Conservation (phyloP, 2,113 vertebrate genomes). For the Hepsetus odoe region DNA sequence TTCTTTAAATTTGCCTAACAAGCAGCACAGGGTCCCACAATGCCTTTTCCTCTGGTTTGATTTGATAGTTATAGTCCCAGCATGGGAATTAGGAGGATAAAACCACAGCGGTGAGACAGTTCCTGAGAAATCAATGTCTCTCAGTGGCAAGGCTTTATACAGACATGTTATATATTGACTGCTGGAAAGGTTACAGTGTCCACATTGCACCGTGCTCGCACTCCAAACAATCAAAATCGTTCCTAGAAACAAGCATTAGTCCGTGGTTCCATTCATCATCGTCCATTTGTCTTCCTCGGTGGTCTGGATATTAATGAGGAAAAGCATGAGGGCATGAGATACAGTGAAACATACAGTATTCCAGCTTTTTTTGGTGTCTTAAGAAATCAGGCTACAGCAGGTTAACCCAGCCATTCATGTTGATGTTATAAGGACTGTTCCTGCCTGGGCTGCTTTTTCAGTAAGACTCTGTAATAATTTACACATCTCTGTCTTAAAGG, state of each 20-base stretch:
- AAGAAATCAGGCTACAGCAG: too few relatives aligned
- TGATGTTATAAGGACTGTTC: background rate
- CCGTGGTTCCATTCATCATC: conserved; percentile 12
- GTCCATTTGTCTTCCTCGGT: conserved; percentile 24
- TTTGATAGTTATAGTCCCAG: conserved; percentile 39
- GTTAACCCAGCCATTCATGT: background rate
- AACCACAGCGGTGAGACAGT: conserved; percentile 32
- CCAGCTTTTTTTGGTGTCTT: background rate
- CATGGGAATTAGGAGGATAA: conserved; percentile 27
- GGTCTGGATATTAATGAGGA: conserved; percentile 17
- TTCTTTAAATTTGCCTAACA: background rate
- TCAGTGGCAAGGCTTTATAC: conserved; percentile 42
- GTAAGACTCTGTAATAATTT: too few relatives aligned
- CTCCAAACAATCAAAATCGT: conserved; percentile 18
- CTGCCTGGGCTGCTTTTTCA: background rate
- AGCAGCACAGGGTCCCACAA: background rate
- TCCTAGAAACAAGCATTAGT: conserved; percentile 30
- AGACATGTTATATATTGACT: conserved; percentile 46
- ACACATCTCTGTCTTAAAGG: background rate
- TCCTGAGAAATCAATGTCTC: conserved; percentile 47
- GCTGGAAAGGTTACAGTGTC: conserved; percentile 44
- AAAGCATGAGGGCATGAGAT: background rate
- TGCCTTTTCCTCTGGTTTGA: conserved; percentile 3
- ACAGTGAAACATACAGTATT: background rate
- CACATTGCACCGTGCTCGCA: conserved; percentile 26